phyloP scores from a whole-genome alignment of 2,113 vertebrate species.

The Numida meleagris region DNA sequence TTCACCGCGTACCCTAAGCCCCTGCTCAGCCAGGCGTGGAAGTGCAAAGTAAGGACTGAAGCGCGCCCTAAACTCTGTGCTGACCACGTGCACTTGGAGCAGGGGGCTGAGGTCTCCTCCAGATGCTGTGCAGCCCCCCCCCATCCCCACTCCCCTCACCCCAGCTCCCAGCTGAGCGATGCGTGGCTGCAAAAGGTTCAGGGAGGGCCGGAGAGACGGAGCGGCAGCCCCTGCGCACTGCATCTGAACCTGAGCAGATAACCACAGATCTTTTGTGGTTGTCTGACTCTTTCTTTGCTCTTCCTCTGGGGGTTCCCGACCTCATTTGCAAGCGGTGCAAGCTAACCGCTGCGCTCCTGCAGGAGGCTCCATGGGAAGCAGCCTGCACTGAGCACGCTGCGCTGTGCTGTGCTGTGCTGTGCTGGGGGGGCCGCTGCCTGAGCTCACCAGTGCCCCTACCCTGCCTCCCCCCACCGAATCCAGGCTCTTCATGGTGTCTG shows the following conservation, averaged over 20 bases:
- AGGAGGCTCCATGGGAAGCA: not conserved
- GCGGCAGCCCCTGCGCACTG: not conserved
- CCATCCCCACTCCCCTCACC: not conserved
- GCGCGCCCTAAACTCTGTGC: slow-evolving; percentile 3
- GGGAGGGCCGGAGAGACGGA: not conserved
- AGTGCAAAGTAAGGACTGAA: not conserved
- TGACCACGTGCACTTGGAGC: not conserved
- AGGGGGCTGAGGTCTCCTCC: not conserved
- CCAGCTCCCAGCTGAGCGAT: not conserved
- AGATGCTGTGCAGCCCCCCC: not conserved
- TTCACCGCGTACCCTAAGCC: not conserved
- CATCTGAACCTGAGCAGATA: not conserved
- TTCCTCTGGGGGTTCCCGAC: not conserved
- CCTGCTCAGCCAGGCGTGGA: not conserved
- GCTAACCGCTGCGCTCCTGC: not conserved
- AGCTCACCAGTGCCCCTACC: fast-evolving
- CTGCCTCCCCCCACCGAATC: not conserved
- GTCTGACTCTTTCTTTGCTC: not conserved
- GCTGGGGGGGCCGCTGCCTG: not conserved
- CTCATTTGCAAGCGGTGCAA: not conserved
- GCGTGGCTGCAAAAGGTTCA: not conserved
- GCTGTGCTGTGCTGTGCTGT: too few relatives aligned
- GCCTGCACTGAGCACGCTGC: too few relatives aligned
- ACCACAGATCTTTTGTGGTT: not conserved
- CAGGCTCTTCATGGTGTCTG: not conserved